Percentiles rank a stretch among this genome's conserved stretches.
phyloP scores from a whole-genome alignment of 2,888 invertebrate species.

The Torymus aiolomorphi region DNA sequence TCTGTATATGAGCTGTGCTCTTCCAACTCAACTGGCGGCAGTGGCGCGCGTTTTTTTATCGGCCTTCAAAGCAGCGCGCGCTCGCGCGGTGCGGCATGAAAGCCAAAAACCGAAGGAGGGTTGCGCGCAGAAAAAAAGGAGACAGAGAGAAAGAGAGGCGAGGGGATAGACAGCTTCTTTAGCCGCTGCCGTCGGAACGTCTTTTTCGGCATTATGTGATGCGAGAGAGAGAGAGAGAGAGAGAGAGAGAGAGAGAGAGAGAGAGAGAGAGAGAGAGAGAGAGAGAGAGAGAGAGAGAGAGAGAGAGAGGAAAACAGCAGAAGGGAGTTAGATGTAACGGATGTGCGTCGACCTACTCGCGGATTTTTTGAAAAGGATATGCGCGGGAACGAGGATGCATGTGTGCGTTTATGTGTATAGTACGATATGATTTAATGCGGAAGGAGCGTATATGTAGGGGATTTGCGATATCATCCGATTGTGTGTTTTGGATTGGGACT shows the following conservation, averaged over 20 bases:
- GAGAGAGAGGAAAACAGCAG: too few species aligned
- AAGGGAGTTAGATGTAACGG: neutral
- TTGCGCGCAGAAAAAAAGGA: conserved; percentile 22
- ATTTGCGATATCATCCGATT: too few species aligned
- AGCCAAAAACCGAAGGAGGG: conserved; percentile 38
- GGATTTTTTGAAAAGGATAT: conserved; percentile 13
- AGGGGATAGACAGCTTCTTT: conserved; percentile 37
- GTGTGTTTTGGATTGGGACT: too few species aligned
- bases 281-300: too few species aligned
- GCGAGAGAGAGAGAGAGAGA: too few species aligned
- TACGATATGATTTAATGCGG: too few species aligned
- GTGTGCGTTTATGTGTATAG: too few species aligned
- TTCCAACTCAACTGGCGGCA: neutral
- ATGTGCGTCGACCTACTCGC: conserved; percentile 22
- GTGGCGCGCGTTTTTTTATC: conserved; percentile 17
- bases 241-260: too few species aligned
- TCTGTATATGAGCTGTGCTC: neutral
- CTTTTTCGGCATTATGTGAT: conserved; percentile 17
- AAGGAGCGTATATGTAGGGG: too few species aligned
- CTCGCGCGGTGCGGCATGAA: conserved; percentile 16
- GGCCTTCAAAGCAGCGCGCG: neutral
- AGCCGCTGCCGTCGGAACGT: neutral
- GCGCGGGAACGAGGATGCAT: too few species aligned
- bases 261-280: too few species aligned
- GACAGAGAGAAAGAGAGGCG: neutral